Evolutionary conservation across 2,888 invertebrate genomes (phyloP).

Genomic region (Polydrusus pterygomalis): DNA sequence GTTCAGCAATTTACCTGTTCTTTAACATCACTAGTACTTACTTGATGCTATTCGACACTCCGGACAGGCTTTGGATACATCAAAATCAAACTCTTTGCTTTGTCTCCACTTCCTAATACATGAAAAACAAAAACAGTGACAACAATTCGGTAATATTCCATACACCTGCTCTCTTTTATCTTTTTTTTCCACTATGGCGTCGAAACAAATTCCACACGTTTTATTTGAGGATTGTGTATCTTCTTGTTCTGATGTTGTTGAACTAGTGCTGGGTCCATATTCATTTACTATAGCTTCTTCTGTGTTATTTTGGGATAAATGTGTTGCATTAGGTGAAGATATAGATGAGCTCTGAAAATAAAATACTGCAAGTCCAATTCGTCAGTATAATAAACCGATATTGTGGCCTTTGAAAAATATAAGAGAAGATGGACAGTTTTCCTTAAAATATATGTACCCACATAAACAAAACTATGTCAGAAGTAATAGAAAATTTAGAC

Average conservation of each 20-base stretch:
- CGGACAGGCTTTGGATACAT: constrained; percentile 61
- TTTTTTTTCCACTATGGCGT: constrained; percentile 58
- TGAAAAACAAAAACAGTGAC: constrained; percentile 62
- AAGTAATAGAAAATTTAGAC: too few species aligned
- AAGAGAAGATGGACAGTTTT: too few species aligned
- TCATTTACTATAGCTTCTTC: constrained; percentile 32
- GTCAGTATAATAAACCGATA: too few species aligned
- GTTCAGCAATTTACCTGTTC: too few species aligned
- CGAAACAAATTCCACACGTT: constrained; percentile 62
- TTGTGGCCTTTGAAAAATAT: too few species aligned
- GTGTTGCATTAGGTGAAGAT: not conserved
- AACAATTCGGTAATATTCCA: constrained; percentile 62
- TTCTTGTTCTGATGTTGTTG: constrained; percentile 53
- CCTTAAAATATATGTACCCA: too few species aligned
- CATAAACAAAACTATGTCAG: too few species aligned
- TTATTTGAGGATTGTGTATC: constrained; percentile 56
- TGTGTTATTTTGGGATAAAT: not conserved
- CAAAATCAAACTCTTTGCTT: constrained; percentile 61
- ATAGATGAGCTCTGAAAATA: constrained; percentile 1
- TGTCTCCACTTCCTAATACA: constrained; percentile 62
- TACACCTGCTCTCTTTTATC: constrained; percentile 58
- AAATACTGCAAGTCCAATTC: not conserved
- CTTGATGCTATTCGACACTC: constrained; percentile 62
- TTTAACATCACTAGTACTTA: constrained; percentile 39
- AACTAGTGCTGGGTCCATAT: constrained; percentile 57